Conservation (phyloP, 2,888 invertebrate species). For the Mythimna ferrago region DNA sequence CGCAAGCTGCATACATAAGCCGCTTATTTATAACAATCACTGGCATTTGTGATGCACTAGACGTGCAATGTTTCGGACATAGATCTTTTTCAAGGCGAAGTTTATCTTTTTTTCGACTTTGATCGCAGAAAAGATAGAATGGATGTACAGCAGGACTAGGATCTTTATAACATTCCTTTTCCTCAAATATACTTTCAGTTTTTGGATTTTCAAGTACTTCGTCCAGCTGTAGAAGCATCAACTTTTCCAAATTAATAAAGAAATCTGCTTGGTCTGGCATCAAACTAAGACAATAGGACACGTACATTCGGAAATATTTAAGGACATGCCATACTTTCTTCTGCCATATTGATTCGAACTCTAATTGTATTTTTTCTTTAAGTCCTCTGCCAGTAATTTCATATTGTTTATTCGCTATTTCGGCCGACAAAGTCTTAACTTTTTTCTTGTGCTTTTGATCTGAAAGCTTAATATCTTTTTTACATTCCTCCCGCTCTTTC, state of each 20-base stretch:
- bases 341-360: constrained; percentile 79
- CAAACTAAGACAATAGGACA: constrained; percentile 78
- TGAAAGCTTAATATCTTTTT: constrained; percentile 74
- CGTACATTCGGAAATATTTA: constrained; percentile 82
- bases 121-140: constrained; percentile 82
- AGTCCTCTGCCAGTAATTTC: constrained; percentile 75
- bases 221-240: constrained; percentile 83
- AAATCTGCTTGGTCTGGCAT: constrained; percentile 85
- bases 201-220: constrained; percentile 75
- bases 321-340: constrained; percentile 82
- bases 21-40: constrained; percentile 84
- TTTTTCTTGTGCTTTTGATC: constrained; percentile 77
- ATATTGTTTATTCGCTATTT: constrained; percentile 75
- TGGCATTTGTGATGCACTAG: constrained; percentile 81
- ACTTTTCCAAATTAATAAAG: constrained; percentile 84
- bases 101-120: constrained; percentile 72
- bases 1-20: constrained; percentile 83
- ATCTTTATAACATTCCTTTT: constrained; percentile 62
- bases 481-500: constrained; percentile 81
- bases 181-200: constrained; percentile 78
- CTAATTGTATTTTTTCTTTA: constrained; percentile 74
- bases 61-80: constrained; percentile 80
- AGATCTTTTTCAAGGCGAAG: constrained; percentile 73
- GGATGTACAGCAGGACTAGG: constrained; percentile 79
- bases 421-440: constrained; percentile 71